A percentile compares a stretch with the other conserved stretches of the same genome.
These are phyloP conservation scores for Clanis bilineata DNA, from an alignment of 2,888 invertebrate genomes.

Conservation along the genomic window DNA sequence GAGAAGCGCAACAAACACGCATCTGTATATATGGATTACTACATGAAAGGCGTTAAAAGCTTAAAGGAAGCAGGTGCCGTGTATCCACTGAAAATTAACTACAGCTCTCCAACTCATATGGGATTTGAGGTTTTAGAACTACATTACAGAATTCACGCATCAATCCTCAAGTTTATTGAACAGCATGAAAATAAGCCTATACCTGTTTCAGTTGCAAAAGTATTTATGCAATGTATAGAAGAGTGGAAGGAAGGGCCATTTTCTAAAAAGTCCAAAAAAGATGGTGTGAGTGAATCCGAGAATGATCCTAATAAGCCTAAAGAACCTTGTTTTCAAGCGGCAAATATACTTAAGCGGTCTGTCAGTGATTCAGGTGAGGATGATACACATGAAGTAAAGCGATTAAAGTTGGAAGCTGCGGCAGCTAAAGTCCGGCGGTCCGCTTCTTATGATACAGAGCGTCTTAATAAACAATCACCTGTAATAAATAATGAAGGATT, in stretches of 20 bases:
- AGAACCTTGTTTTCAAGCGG: slow-evolving; percentile 59
- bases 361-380: slow-evolving; percentile 75
- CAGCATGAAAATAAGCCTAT: slow-evolving; percentile 87
- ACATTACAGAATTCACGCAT: slow-evolving; percentile 92
- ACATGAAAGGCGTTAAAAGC: slow-evolving; percentile 89
- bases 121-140: slow-evolving; percentile 95
- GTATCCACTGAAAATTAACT: slow-evolving; percentile 93
- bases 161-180: slow-evolving; percentile 93
- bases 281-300: slow-evolving; percentile 45
- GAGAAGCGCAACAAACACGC: slow-evolving; percentile 92
- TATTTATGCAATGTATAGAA: slow-evolving; percentile 82
- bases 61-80: slow-evolving; percentile 90
- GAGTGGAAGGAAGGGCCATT: slow-evolving; percentile 73
- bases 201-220: slow-evolving; percentile 80
- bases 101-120: slow-evolving; percentile 90
- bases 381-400: slow-evolving; percentile 65
- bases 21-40: slow-evolving; percentile 88
- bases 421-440: slow-evolving; percentile 74
- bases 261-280: slow-evolving; percentile 60
- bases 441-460: slow-evolving; percentile 72
- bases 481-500: slow-evolving; percentile 31
- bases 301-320: slow-evolving; percentile 44
- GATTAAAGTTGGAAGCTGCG: slow-evolving; percentile 64
- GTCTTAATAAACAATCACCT: slow-evolving; percentile 45
- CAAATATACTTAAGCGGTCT: slow-evolving; percentile 74